A percentile compares a stretch with the other conserved stretches of the same genome.
phyloP scores from a whole-genome alignment of 2,888 invertebrate genomes.

The Agrypnus murinus region DNA sequence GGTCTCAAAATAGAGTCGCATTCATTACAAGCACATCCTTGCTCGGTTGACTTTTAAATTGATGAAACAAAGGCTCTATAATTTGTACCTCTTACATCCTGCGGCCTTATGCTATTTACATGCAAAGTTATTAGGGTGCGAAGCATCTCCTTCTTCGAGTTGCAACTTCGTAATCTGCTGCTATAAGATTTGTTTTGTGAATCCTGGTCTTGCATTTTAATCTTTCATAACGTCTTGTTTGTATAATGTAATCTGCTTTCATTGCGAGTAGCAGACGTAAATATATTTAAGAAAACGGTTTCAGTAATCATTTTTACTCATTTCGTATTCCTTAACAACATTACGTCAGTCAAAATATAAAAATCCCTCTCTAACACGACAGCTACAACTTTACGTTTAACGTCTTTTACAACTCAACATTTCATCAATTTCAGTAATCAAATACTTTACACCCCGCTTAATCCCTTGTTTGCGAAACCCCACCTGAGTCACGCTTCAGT shows the following conservation, averaged over 20 bases:
- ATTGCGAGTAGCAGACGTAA: slow-evolving; percentile 14
- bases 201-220: slow-evolving; percentile 50
- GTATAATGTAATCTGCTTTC: slow-evolving; percentile 39
- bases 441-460: slow-evolving; percentile 66
- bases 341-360: slow-evolving; percentile 17
- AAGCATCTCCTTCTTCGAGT: slow-evolving; percentile 57
- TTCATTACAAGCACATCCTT: slow-evolving; percentile 38
- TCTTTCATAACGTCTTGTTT: slow-evolving; percentile 49
- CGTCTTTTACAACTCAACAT: slow-evolving; percentile 52
- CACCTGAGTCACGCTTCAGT: slow-evolving; percentile 62
- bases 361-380: slow-evolving; percentile 22
- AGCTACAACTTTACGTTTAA: slow-evolving; percentile 13
- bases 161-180: slow-evolving; percentile 41
- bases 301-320: slow-evolving; percentile 19
- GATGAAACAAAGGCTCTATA: slow-evolving; percentile 59
- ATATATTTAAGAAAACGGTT: slow-evolving; percentile 21
- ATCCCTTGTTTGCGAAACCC: slow-evolving; percentile 64
- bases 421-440: slow-evolving; percentile 67
- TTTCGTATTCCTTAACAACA: slow-evolving; percentile 18
- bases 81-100: slow-evolving; percentile 59
- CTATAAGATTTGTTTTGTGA: slow-evolving; percentile 51
- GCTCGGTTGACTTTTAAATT: slow-evolving; percentile 57
- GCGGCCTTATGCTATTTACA: slow-evolving; percentile 59
- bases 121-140: slow-evolving; percentile 60
- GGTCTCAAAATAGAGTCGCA: slow-evolving; percentile 29